Conservation (phyloP, 2,113 vertebrate genomes). For the Micromys minutus region DNA sequence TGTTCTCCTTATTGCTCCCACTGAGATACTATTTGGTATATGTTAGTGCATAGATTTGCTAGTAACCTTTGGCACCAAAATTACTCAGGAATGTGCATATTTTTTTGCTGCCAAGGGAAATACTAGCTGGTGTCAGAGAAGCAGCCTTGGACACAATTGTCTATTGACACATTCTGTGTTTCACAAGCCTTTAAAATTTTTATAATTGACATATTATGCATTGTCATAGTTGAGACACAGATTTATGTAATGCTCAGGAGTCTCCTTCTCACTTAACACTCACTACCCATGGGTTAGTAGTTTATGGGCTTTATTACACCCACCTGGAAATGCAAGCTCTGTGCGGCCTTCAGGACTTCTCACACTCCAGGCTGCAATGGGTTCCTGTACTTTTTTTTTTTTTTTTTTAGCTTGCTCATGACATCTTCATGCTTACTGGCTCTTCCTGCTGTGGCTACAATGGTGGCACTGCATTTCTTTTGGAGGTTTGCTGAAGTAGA, state of each 20-base stretch:
- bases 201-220: neutral
- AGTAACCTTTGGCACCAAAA: neutral
- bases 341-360: rapidly evolving
- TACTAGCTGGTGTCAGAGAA: neutral
- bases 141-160: neutral
- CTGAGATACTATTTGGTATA: rapidly evolving
- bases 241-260: neutral
- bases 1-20: neutral
- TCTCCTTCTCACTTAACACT: neutral
- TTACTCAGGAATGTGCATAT: neutral
- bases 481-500: neutral
- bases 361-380: rapidly evolving
- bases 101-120: neutral
- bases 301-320: neutral
- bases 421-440: rapidly evolving
- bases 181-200: neutral
- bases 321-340: neutral
- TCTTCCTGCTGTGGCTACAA: neutral
- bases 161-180: neutral
- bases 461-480: neutral
- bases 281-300: neutral
- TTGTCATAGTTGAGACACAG: too few relatives aligned
- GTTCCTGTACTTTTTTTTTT: rapidly evolving
- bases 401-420: too few relatives aligned
- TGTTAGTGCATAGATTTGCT: rapidly evolving